These are phyloP conservation scores for Cepaea hortensis DNA, from an alignment of 2,888 invertebrate species.

Conservation along the genomic window DNA sequence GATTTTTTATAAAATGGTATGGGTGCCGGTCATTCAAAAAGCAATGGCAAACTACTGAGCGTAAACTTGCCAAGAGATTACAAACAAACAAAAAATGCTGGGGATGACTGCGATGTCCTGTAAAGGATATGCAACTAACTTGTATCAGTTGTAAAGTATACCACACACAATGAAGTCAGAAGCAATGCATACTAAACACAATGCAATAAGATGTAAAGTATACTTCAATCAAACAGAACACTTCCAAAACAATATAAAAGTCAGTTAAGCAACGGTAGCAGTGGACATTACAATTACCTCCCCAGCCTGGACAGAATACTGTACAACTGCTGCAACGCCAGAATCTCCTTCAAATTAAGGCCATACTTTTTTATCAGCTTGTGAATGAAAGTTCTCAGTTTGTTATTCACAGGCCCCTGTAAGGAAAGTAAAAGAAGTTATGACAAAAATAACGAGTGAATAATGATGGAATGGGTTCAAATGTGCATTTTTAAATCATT, in stretches of 20 bases:
- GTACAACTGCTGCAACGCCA: not conserved
- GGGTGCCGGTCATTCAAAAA: no score
- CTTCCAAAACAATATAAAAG: not conserved
- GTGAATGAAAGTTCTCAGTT: not conserved
- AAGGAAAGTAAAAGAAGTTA: slow-evolving; percentile 5
- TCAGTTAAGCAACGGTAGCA: not conserved
- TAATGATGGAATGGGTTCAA: no score
- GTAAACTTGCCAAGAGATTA: no score
- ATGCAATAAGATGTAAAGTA: not conserved
- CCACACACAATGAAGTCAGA: no score
- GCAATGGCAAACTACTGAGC: no score
- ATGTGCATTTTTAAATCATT: no score
- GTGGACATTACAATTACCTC: slow-evolving; percentile 7
- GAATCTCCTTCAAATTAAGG: slow-evolving; percentile 26
- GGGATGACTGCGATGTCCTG: no score
- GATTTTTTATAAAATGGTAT: no score
- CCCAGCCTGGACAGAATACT: not conserved
- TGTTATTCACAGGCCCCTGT: not conserved
- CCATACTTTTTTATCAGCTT: slow-evolving; percentile 4
- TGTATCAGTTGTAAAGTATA: no score
- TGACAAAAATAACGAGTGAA: not conserved
- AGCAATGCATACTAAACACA: no score
- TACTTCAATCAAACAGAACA: not conserved
- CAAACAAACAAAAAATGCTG: no score
- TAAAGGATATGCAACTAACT: no score